Evolutionary conservation across 2,888 invertebrate species (phyloP), one percentile per base, ranked within the genome.

Genomic region (Heliconius erato): DNA sequence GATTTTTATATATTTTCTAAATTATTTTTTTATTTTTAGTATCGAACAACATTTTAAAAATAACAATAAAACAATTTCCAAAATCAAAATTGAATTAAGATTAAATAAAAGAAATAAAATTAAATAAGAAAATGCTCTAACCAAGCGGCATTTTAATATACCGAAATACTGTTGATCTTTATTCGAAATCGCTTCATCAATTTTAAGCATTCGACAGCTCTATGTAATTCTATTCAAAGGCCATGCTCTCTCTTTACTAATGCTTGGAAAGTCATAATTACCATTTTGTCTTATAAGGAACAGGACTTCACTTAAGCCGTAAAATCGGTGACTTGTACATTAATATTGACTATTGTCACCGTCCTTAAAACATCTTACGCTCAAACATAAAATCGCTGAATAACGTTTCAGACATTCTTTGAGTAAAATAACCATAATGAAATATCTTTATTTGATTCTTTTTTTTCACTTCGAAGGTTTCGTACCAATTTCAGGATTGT

Each of bases 181-280:
- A 81, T 79, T 82, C 81, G 84, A 88, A 83, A 84, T 81, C 80
- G 86, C 89, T 91, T 89, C 90, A 92, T 92, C 89, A 91, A 90
- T 91, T 91, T 90, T 89, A 90, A 91, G 90, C 88, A 89, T 87
- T 88, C 89, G 88, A 85, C 82, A 80, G 82, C 83, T 86, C 88
- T 90, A 89, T 89, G 89, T 89, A 89, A 87, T 88, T 89, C 88
- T 88, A 90, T 91, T 93, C 91, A 92, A 92, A 91, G 89, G 89
- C 90, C 88, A 85, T 88, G 91, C 92, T 94, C 95, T 95, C 92
- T 94, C 95, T 95, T 94, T 92, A 92, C 92, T 93, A 93, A 94
- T 93, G 92, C 93, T 93, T 93, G 91, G 91, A 92, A 90, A 88
- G 86, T 90, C 91, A 94, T 94, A 95, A 95, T 95, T 94, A 94